phyloP scores from a whole-genome alignment of 2,113 vertebrate species.

The Periophthalmodon schlosseri region DNA sequence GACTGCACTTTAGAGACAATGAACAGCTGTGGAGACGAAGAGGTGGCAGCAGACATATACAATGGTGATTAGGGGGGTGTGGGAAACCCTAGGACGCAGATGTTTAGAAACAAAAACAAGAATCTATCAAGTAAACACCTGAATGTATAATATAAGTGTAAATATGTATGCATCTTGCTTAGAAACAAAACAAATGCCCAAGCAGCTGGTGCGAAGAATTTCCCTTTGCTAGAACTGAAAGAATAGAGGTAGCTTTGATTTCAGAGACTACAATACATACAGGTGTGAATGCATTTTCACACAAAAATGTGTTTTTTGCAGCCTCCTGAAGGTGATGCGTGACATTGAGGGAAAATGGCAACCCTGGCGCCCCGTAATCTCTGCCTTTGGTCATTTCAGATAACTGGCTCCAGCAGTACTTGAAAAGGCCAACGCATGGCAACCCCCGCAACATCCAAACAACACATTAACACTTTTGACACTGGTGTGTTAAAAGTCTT shows the following conservation, averaged over 20 bases:
- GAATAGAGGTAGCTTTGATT: constrained; percentile 24
- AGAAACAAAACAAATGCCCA: background rate
- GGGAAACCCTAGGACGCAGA: constrained; percentile 27
- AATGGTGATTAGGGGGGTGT: constrained; percentile 17
- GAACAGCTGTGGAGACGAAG: constrained; percentile 51
- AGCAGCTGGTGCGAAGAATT: background rate
- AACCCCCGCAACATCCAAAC: background rate
- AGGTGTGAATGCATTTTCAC: background rate
- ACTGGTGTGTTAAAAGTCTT: constrained; percentile 5
- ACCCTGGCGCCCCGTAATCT: background rate
- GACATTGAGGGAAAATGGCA: constrained; percentile 13
- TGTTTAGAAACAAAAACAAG: background rate
- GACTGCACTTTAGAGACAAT: constrained; percentile 21
- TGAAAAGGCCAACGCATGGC: constrained; percentile 17
- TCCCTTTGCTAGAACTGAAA: constrained; percentile 4
- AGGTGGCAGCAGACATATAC: constrained; percentile 21
- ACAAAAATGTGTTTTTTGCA: background rate
- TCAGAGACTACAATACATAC: background rate
- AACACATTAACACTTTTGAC: constrained; percentile 18
- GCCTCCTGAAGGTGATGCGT: constrained; percentile 20
- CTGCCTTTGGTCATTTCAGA: constrained; percentile 15
- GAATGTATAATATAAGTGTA: background rate
- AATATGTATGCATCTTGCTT: background rate
- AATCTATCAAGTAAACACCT: constrained; percentile 2
- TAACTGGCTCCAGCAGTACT: constrained; percentile 2